Percentiles rank a stretch among this genome's conserved stretches.
phyloP scores from a whole-genome alignment of 2,797 vertebrate genomes.

The Sternarchorhynchus goeldii region DNA sequence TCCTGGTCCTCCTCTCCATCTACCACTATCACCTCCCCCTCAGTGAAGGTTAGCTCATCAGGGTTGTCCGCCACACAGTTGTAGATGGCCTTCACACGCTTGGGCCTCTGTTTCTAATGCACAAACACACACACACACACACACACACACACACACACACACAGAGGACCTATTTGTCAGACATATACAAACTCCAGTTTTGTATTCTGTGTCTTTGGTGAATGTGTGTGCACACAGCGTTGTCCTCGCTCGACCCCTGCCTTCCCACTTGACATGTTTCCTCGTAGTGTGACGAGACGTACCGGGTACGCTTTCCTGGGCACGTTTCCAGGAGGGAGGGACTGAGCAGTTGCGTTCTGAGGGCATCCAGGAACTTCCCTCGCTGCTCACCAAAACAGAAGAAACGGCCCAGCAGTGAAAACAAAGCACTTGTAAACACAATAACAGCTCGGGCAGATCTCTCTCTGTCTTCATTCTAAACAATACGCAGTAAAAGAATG shows the following conservation, averaged over 20 bases:
- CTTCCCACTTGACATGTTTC: conserved; percentile 9
- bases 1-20: conserved; percentile 98
- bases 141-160: background rate
- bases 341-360: conserved; percentile 76
- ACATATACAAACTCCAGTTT: background rate
- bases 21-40: conserved; percentile 96
- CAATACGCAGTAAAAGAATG: background rate
- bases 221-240: background rate
- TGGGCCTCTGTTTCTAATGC: conserved; percentile 88
- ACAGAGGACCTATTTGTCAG: background rate
- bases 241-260: too few species aligned
- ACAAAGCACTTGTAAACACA: conserved; percentile 51
- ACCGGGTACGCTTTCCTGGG: conserved; percentile 89
- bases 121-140: background rate
- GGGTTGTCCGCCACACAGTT: conserved; percentile 97
- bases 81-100: conserved; percentile 96
- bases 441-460: background rate
- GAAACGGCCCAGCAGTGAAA: conserved; percentile 64
- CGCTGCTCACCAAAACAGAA: conserved; percentile 69
- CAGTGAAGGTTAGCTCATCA: conserved; percentile 95
- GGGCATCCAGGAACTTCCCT: conserved; percentile 79
- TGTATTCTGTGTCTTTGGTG: background rate
- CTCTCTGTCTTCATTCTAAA: background rate
- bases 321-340: conserved; percentile 85
- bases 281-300: conserved; percentile 63